Conservation (phyloP, 1,140 invertebrate genomes). For the Euwallacea similis region DNA sequence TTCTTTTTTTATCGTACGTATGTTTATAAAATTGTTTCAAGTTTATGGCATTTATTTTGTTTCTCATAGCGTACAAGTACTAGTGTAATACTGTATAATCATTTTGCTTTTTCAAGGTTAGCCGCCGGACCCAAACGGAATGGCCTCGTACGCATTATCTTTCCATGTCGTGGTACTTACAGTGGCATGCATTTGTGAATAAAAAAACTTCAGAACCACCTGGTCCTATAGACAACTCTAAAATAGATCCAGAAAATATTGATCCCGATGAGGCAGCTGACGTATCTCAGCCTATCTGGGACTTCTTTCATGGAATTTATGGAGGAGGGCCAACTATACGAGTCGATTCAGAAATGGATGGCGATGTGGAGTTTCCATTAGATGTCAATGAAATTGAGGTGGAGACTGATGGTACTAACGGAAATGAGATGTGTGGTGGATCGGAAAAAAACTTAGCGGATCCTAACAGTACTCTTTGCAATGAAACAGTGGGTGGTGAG, state of each 20-base stretch:
- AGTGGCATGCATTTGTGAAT: slow-evolving; percentile 88
- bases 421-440: slow-evolving; percentile 8
- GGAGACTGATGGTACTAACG: neutral
- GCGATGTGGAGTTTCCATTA: slow-evolving; percentile 10
- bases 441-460: neutral
- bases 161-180: slow-evolving; percentile 85
- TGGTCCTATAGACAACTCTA: slow-evolving; percentile 83
- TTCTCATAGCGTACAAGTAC: too few species aligned
- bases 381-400: neutral
- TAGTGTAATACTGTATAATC: too few species aligned
- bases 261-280: slow-evolving; percentile 66
- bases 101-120: slow-evolving; percentile 57
- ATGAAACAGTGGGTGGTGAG: neutral
- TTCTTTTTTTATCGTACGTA: neutral
- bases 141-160: slow-evolving; percentile 73
- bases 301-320: slow-evolving; percentile 81
- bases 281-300: slow-evolving; percentile 81
- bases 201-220: slow-evolving; percentile 76
- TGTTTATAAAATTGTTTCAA: too few species aligned
- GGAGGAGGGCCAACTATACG: slow-evolving; percentile 82
- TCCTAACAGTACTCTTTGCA: neutral
- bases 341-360: slow-evolving; percentile 41
- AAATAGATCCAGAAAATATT: slow-evolving; percentile 58
- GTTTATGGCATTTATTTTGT: too few species aligned
- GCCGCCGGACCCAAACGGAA: slow-evolving; percentile 60